These are phyloP conservation scores for Margaritifera margaritifera DNA, from an alignment of 2,888 invertebrate species.

Conservation along the genomic window DNA sequence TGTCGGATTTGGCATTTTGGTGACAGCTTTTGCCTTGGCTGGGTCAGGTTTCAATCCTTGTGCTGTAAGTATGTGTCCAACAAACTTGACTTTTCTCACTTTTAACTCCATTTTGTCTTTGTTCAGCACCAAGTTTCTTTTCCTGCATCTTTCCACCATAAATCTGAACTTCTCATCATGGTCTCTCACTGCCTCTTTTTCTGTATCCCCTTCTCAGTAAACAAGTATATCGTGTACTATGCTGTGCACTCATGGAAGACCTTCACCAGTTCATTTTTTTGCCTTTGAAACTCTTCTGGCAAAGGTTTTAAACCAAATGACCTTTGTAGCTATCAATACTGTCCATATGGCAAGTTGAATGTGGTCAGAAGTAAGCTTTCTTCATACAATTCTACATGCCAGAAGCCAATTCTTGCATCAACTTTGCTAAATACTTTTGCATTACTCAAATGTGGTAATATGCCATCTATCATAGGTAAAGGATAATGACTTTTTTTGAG, in stretches of 20 bases:
- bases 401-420: slow-evolving; percentile 36
- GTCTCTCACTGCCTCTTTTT: slow-evolving; percentile 23
- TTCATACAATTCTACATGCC: slow-evolving; percentile 38
- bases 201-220: slow-evolving; percentile 27
- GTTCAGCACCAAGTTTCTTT: slow-evolving; percentile 24
- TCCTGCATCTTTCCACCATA: slow-evolving; percentile 24
- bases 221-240: slow-evolving; percentile 44
- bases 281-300: slow-evolving; percentile 37
- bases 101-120: slow-evolving; percentile 28
- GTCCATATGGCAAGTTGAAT: slow-evolving; percentile 38
- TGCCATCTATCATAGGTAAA: slow-evolving; percentile 36
- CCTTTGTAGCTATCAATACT: slow-evolving; percentile 39
- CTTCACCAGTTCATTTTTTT: slow-evolving; percentile 34
- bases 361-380: slow-evolving; percentile 40
- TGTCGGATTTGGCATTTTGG: slow-evolving; percentile 34
- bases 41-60: slow-evolving; percentile 34
- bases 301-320: slow-evolving; percentile 40
- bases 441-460: slow-evolving; percentile 30
- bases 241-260: slow-evolving; percentile 29
- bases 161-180: slow-evolving; percentile 28
- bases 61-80: slow-evolving; percentile 27
- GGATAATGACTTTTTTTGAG: slow-evolving; percentile 29
- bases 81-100: slow-evolving; percentile 21
- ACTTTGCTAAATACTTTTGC: slow-evolving; percentile 37
- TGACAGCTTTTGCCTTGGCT: slow-evolving; percentile 31